Conservation (phyloP, 2,797 vertebrate genomes). For the Catamblyrhynchus diadema region DNA sequence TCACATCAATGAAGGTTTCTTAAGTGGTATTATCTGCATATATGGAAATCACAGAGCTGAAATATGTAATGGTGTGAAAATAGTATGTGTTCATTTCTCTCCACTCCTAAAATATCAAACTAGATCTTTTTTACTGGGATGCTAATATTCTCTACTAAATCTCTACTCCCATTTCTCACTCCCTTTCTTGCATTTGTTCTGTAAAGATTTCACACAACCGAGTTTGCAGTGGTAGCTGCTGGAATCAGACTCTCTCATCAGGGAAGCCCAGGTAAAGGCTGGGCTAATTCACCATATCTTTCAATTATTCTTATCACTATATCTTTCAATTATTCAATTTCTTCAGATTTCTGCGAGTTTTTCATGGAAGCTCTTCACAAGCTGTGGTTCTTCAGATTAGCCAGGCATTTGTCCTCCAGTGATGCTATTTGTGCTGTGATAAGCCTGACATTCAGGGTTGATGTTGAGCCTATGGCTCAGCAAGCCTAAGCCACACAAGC, state of each 20-base stretch:
- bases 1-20: neutral
- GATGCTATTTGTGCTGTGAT: neutral
- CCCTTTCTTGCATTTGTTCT: neutral
- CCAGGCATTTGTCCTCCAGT: neutral
- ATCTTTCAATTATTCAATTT: neutral
- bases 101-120: neutral
- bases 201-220: neutral
- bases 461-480: neutral
- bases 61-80: neutral
- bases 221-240: neutral
- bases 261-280: neutral
- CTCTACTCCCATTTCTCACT: neutral
- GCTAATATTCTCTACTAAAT: neutral
- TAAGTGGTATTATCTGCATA: neutral
- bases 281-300: neutral
- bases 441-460: neutral
- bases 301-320: neutral
- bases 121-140: neutral
- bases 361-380: neutral
- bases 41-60: neutral
- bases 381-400: neutral
- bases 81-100: neutral
- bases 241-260: neutral
- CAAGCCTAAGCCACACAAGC: neutral
- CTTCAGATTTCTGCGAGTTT: neutral